Base-by-base conservation (phyloP, 2,113 vertebrate species). In the Psittacula cyanocephala region DNA sequence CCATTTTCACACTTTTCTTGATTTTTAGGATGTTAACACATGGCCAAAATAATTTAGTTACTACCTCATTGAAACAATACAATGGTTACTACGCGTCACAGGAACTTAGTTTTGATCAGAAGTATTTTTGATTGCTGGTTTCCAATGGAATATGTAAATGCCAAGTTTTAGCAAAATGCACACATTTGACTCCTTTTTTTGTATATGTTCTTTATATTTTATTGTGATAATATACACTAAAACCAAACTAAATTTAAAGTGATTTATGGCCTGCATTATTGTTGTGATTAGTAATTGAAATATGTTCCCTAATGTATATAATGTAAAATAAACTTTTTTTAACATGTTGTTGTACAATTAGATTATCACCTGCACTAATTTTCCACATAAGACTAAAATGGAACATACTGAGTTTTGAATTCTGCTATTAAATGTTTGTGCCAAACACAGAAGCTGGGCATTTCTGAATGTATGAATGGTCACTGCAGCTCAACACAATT, bases 261-360 rank as follows among this genome's bases (percentile, higher is more conserved):
- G 97, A 97, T 98, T 97, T 98, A 96, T 97, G 97, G 91, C 98
- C 96, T 98, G 98, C 93, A n/a, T 97, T 98, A 93, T 97, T 97
- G 97, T 96, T 96, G 97, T 98, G 97, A 97, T 97, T 96, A 95
- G 95, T 97, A 95, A 96, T 98, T 98, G 97, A 97, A 97, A 97
- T 97, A 97, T 97, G 97, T 98, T 97, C 86, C 93, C 96, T 94
- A 95, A 91, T 98, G 98, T 98, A 98, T 91, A 98, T 98, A 98
- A 85, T 98, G 98, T 98, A 98, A 98, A 98, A 98, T 98, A 98
- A 98, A 98, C 86, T 96, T 98, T 98, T 98, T 98, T 97, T 98
- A 98, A 98, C 97, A 98, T 96, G 81, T 95, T 97, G 97, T 98
- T 97, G 97, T 97, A 97, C 80, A 96, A 95, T 91, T 98, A 97